Conservation (phyloP, 2,797 vertebrate species). For the Chromis chromis region DNA sequence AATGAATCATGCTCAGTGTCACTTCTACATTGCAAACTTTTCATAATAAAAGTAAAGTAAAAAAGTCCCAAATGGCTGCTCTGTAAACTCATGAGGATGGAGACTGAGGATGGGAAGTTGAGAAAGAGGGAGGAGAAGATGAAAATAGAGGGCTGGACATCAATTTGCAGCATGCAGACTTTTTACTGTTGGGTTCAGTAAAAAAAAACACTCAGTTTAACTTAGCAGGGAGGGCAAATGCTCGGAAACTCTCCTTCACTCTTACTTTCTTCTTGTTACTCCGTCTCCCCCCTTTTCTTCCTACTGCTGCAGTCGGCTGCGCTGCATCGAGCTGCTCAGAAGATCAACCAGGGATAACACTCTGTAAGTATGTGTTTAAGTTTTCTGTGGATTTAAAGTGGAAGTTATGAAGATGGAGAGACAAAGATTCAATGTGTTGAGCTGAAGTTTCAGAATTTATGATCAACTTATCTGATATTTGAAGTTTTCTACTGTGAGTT, state of each 20-base stretch:
- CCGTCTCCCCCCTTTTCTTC: slow-evolving; percentile 18
- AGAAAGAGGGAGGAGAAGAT: slow-evolving; percentile 71
- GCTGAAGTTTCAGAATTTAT: neutral
- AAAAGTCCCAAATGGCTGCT: slow-evolving; percentile 18
- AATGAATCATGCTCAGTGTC: neutral
- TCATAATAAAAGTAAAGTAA: neutral
- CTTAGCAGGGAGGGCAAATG: slow-evolving; percentile 51
- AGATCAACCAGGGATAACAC: slow-evolving; percentile 28
- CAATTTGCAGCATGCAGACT: slow-evolving; percentile 46
- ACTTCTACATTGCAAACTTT: neutral
- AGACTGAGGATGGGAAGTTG: slow-evolving; percentile 39
- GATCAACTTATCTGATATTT: neutral
- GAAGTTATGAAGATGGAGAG: neutral
- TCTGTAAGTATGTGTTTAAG: slow-evolving; percentile 70
- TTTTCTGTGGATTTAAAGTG: slow-evolving; percentile 12
- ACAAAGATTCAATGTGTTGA: neutral
- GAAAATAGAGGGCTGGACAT: slow-evolving; percentile 77
- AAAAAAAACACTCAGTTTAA: slow-evolving; percentile 49
- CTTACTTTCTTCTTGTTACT: slow-evolving; percentile 55
- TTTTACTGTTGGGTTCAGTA: slow-evolving; percentile 45
- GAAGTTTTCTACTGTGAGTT: neutral
- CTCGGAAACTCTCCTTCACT: slow-evolving; percentile 57
- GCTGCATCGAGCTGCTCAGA: slow-evolving; percentile 12
- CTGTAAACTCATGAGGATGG: slow-evolving; percentile 23
- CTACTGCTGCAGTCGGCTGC: slow-evolving; percentile 9